Base-by-base conservation (phyloP, 2,888 invertebrate species). In the Aleiodes leptofemur region DNA sequence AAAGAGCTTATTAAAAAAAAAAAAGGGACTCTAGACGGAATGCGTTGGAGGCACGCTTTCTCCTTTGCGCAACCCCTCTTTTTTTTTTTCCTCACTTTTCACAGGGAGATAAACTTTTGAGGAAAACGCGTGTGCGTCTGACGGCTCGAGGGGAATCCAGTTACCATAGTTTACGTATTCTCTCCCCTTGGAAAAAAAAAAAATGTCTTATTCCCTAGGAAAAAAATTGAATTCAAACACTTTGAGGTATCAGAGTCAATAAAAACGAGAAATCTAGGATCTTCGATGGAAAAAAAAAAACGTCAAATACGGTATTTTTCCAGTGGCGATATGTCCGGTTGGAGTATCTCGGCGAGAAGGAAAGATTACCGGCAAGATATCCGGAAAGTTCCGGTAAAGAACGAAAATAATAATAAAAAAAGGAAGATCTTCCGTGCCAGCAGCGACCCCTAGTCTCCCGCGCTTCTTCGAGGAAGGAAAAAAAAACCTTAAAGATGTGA, bases 351-450 rank as follows among this genome's bases (percentile, higher is more conserved):
- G 61, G 73, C 57, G 23, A 74, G 72, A 83, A 83, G 82, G 81
- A 82, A 83, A 86, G 85, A 85, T 86, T 85, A 85, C 85, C 87
- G 85, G 86, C 83, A 84, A 86, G 86, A 86, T 87, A 87, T 86
- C 86, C 86, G 86, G 86, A 81, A 84, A 86, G 85, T 85, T 82
- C 77, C 77, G 76, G 73, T 73, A 71, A 5, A 7, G 38, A 38
- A 53, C 68, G 57, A 29, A 38, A 38, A 61, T 8, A 1, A 8
- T 38, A 38, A 38, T 7, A 43, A 9, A 7, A 53, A 53, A 16
- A 14, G 16, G 4, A 34, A 34, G 4, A 34, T 4, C 43, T 29
- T 69, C 34, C 50, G 56, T 56, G 43, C 38, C 56, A 57, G 23
- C 61, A 50, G 59, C 69, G 59, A 59, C 34, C 59, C 38, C 64